Conservation (phyloP, 2,113 vertebrate species). For the Onychostoma macrolepis region DNA sequence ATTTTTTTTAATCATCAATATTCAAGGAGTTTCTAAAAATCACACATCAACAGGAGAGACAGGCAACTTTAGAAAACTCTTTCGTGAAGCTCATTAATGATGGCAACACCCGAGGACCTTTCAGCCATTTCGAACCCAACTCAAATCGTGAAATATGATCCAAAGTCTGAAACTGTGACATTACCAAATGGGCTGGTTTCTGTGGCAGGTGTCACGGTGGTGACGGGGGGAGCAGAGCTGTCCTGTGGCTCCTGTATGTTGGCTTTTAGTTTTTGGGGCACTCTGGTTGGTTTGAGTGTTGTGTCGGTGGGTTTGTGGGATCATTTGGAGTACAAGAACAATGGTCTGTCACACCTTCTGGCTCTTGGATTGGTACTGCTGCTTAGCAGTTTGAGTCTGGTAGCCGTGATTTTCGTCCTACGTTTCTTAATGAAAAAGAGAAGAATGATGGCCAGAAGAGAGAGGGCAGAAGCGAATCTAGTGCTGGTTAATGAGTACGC, state of each 20-base stretch:
- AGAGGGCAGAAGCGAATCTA: conserved; percentile 70
- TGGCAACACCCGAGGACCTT: conserved; percentile 65
- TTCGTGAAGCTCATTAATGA: conserved; percentile 41
- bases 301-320: conserved; percentile 74
- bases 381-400: conserved; percentile 58
- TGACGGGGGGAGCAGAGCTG: conserved; percentile 76
- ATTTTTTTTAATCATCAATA: not conserved
- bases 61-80: not conserved
- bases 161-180: conserved; percentile 68
- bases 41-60: not conserved
- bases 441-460: conserved; percentile 41
- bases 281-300: conserved; percentile 72
- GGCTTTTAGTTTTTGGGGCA: conserved; percentile 77
- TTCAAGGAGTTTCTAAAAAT: not conserved
- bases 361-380: conserved; percentile 72
- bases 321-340: conserved; percentile 41
- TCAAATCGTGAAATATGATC: conserved; percentile 68
- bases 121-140: conserved; percentile 50
- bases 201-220: conserved; percentile 72
- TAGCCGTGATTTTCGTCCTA: conserved; percentile 58
- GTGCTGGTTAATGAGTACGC: conserved; percentile 67
- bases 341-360: conserved; percentile 66
- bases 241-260: conserved; percentile 77
- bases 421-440: conserved; percentile 64
- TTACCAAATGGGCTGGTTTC: conserved; percentile 74